Percentiles rank a stretch among this genome's conserved stretches.
Evolutionary conservation across 1,140 invertebrate species (phyloP).

Genomic region (Dryas iulia): DNA sequence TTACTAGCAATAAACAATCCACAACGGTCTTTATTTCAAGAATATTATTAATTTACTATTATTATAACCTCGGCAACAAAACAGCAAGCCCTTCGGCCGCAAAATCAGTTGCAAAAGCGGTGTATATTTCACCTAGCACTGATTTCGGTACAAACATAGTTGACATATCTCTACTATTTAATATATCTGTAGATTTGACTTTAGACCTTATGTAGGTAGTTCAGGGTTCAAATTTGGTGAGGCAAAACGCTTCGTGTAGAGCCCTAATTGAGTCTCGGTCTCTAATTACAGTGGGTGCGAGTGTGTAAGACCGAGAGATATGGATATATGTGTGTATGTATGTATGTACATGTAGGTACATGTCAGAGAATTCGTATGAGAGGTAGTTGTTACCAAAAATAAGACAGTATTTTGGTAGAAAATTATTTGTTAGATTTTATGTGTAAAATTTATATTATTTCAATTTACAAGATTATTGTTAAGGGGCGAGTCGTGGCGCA

Average conservation of each 20-base stretch:
- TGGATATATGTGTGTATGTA: neutral
- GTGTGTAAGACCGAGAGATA: neutral
- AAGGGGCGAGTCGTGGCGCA: no score
- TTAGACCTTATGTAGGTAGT: neutral
- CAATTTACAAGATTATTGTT: no score
- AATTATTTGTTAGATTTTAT: no score
- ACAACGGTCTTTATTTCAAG: no score
- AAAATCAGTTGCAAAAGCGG: constrained; percentile 18
- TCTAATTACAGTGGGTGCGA: constrained; percentile 21
- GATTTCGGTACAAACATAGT: constrained; percentile 17
- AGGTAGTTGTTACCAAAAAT: neutral
- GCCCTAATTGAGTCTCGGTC: constrained; percentile 21
- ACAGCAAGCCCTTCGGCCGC: constrained; percentile 1
- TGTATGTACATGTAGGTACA: neutral
- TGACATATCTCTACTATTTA: neutral
- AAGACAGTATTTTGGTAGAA: neutral
- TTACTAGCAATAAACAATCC: no score
- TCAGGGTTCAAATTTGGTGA: constrained; percentile 2
- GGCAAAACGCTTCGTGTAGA: neutral
- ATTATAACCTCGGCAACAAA: neutral
- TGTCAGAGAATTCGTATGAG: neutral
- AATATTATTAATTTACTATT: no score
- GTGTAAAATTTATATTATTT: no score
- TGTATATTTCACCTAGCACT: constrained; percentile 21
- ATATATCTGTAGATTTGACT: neutral